Evolutionary conservation across 2,797 vertebrate species (phyloP), one percentile per base, ranked within the genome.

Genomic region (Brotula barbata): DNA sequence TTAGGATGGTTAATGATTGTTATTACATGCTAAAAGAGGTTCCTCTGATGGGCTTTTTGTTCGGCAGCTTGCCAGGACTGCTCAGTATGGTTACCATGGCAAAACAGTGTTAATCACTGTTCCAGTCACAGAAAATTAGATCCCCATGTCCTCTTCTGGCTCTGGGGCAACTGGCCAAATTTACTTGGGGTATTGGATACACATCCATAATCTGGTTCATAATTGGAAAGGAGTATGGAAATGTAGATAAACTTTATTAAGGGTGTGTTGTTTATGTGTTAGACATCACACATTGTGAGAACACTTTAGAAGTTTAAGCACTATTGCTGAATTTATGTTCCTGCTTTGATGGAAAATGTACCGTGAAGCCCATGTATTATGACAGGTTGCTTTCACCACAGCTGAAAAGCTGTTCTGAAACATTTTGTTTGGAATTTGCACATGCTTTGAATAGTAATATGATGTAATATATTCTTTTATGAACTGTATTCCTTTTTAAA

Each of bases 401-500:
- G 33, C 22, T 33, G 5, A 46, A 53, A 43, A 53, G 40, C 39
- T 33, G 21, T 11, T 22, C 39, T 42, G 23, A 55, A 22, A 36
- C 22, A 20, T 40, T 58, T 69, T 61, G 46, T 60, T 79, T 54
- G 74, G 65, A 71, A 22, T 78, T 87, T 89, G 82, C 82, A 89
- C 81, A 84, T 70, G 45, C 47, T 78, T 79, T 76, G 66, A 81
- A 82, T 72, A 71, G 61, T 61, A 33, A 64, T 59, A 62, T 58
- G 64, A 51, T 87, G 67, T 83, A 78, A 84, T 73, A 82, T 84
- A 78, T 85, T 81, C 40, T 64, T 39, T 31, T 66, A 44, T 71
- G 75, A 87, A 84, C 73, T 33, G 31, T 33, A 10, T 33, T 6
- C 87, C 80, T 77, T 85, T 89, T 89, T 73, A 78, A 91, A 89